Conservation (phyloP, 2,888 invertebrate species). For the Spisula solida region DNA sequence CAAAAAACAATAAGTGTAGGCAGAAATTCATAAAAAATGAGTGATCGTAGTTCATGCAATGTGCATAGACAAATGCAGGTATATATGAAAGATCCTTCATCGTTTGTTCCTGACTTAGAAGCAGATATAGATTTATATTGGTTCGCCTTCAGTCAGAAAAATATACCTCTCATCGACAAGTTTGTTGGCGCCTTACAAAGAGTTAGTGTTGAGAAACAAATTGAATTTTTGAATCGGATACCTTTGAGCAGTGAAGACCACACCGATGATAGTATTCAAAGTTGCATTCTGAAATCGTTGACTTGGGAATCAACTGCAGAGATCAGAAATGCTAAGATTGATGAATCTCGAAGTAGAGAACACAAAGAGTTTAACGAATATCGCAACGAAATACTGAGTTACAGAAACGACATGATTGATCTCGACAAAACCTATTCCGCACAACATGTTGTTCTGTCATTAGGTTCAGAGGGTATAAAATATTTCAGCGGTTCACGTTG, state of each 20-base stretch:
- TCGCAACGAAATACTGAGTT: background rate
- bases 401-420: conserved; percentile 16
- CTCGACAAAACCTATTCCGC: background rate
- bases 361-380: background rate
- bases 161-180: background rate
- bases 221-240: background rate
- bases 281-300: background rate
- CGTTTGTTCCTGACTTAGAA: background rate
- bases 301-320: background rate
- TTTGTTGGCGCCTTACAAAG: background rate
- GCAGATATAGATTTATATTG: background rate
- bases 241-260: background rate
- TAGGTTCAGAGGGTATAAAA: background rate
- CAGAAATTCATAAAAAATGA: too few species aligned
- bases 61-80: background rate
- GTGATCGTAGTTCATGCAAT: too few species aligned
- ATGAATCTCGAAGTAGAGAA: background rate
- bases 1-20: too few species aligned
- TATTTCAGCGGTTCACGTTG: conserved; percentile 16
- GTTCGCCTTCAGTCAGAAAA: background rate
- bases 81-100: background rate
- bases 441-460: background rate
- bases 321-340: background rate
- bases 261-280: background rate
- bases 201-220: background rate